These are phyloP conservation scores for Indri indri DNA, from an alignment of 2,113 vertebrate species.

Conservation along the genomic window DNA sequence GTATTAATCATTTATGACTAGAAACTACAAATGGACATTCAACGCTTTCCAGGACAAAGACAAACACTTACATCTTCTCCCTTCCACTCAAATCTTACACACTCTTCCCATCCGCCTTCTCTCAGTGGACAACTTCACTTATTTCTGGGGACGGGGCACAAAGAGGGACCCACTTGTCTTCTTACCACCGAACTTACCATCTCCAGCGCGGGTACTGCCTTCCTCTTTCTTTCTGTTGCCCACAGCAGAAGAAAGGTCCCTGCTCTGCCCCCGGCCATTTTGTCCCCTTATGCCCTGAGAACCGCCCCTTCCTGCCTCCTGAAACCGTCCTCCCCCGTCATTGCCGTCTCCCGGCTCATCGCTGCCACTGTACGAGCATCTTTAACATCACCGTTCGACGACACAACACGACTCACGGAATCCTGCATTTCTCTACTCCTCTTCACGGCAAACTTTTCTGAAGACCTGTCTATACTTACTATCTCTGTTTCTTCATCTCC, in stretches of 20 bases:
- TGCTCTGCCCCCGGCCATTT: background rate
- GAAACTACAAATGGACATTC: background rate
- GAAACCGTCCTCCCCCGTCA: background rate
- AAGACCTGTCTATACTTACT: background rate
- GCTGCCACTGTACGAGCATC: accelerated
- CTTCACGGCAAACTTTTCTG: background rate
- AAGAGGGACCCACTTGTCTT: background rate
- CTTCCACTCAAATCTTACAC: background rate
- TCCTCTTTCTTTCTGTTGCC: background rate
- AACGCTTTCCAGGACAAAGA: background rate
- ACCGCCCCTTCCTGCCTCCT: background rate
- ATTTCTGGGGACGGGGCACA: background rate
- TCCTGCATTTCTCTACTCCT: background rate
- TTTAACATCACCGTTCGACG: background rate
- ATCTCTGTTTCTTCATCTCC: background rate
- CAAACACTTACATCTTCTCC: too few species aligned
- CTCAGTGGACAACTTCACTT: background rate
- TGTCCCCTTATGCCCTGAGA: background rate
- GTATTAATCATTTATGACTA: background rate
- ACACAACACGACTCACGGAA: background rate
- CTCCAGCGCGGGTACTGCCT: background rate
- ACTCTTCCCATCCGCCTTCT: background rate
- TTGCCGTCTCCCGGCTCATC: background rate
- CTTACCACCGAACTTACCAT: background rate
- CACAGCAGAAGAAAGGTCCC: background rate